Base-by-base conservation (phyloP, 1,140 invertebrate species). In the Drosophila simulans region DNA sequence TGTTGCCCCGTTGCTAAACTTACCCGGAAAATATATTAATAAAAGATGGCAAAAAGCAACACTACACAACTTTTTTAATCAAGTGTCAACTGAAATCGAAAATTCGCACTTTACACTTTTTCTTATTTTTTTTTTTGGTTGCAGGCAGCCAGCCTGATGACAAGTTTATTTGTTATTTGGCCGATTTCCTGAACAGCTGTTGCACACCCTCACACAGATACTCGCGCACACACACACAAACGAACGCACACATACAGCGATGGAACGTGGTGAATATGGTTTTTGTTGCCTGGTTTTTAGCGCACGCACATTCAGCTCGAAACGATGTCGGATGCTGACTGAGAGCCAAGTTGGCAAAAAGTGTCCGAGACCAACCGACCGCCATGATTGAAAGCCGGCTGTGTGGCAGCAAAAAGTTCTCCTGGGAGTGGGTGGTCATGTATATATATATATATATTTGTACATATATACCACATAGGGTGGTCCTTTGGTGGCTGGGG, bases 21-120 rank as follows among this genome's bases (percentile, higher is more conserved):
- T 75, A 75, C 72, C 72, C 64, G 25, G 34, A 59, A 55, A 53
- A 58, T 65, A 31, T 63, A 27, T 56, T 65, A 20, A 20, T 34
- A 63, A 63, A 34, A 11, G 17, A 17, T 8, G n/a, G 10, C 3
- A 20, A 59, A 34, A 27, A 31, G 2, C 11, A 15, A 22, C 13
- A 27, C 25, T 15, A 25, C 65, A 51, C 51, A 86, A 84, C 76
- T 84, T 85, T 85, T 84, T 77, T 84, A 80, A 84, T 84, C 77
- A 84, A 85, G 72, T 80, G 68, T 78, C 80, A 83, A 63, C 37
- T 60, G 27, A 54, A 43, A 77, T 56, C 31, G 42, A 70, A 76
- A 70, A 51, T 72, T 52, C 43, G 31, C 39, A 54, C 53, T 70
- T 80, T 64, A 43, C 46, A 77, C 65, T 57, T 68, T 17, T 27